Evolutionary conservation across 2,113 vertebrate species (phyloP), one percentile per base, ranked within the genome.

Genomic region (Elephantulus edwardii): DNA sequence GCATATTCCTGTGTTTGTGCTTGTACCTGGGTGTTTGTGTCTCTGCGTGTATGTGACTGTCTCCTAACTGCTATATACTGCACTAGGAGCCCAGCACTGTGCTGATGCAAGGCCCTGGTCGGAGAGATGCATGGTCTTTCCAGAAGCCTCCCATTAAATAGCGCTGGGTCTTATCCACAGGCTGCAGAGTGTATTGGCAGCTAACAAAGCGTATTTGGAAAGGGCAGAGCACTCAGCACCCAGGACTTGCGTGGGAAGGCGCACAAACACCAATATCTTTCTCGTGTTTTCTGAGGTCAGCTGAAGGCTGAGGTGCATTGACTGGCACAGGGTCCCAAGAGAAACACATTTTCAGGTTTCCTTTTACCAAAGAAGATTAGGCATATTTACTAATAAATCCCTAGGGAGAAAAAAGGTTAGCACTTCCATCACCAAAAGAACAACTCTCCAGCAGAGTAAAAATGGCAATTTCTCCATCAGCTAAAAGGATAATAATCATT

Each of bases 221-320:
- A 91, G 92, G 86, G 86, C 80, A 35, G 46, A 44, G 72, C 72
- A 42, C 76, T 88, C 95, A 44, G 72, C 72, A 42, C 76, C 89
- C 95, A 0, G 85, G 42, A 26, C 75, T 7, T 9, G 24, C 3
- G 2, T 48, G 40, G 66, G 50, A 46, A n/a, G 0, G 0, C 26
- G 20, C 58, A 60, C 44, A 75, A 74, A 81, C 83, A 77, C 58
- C 24, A 60, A 26, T 10, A 60, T 26, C 20, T 58, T 24, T 60
- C 9, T 60, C 22, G 35, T 54, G 62, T 95, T 95, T 95, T 93
- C 95, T 70, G 35, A 90, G 96, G 95, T 96, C 94, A 96, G 33
- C 89, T 11, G 42, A 71, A 14, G 80, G 77, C 95, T 79, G 81
- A 22, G 81, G 96, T 78, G 84, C 68, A 77, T 40, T 26, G 22